Evolutionary conservation across 2,113 vertebrate genomes (phyloP).

Genomic region (Nestor notabilis): DNA sequence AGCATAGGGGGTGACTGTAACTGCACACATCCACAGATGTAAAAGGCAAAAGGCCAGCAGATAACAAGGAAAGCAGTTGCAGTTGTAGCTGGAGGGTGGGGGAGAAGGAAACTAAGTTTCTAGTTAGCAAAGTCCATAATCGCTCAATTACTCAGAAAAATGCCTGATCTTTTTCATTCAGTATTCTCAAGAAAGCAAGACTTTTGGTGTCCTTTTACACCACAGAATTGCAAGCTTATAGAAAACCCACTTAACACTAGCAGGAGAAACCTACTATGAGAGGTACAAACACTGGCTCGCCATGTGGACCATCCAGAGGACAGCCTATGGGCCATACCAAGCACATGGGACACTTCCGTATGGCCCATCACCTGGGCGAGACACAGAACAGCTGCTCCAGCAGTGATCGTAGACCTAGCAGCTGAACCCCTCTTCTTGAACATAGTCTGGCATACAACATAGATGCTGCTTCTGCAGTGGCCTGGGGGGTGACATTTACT

Average conservation of each 20-base stretch:
- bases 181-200: neutral
- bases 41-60: neutral
- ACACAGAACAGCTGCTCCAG: neutral
- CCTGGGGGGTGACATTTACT: neutral
- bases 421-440: neutral
- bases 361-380: neutral
- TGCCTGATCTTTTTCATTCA: neutral
- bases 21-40: neutral
- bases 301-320: neutral
- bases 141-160: neutral
- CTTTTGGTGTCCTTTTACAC: accelerated
- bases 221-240: neutral
- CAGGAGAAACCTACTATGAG: neutral
- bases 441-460: neutral
- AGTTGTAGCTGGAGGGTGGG: accelerated
- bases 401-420: accelerated
- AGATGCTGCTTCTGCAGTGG: neutral
- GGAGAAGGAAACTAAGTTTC: neutral
- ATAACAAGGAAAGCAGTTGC: neutral
- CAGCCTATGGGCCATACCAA: neutral
- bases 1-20: neutral
- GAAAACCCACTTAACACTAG: accelerated
- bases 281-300: neutral
- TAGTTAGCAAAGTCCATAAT: neutral
- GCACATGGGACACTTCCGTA: neutral